Conservation (phyloP, 2,113 vertebrate genomes). For the Ctenodactylus gundi region DNA sequence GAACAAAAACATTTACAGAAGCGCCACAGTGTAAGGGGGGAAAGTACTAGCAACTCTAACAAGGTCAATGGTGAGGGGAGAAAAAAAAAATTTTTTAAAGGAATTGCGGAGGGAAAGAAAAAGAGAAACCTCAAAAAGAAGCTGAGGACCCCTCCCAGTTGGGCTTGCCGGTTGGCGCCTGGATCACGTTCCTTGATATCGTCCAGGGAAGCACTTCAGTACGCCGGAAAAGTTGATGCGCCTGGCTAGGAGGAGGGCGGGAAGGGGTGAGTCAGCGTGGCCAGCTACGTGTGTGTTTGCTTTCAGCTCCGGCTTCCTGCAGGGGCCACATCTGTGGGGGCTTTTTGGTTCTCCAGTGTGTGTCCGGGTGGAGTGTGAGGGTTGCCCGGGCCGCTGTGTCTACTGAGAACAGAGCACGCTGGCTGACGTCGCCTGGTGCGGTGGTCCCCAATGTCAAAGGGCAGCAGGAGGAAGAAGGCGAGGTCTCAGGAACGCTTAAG, state of each 20-base stretch:
- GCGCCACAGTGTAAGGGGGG: slow-evolving; percentile 74
- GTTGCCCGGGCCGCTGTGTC: neutral
- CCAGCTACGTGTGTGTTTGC: slow-evolving; percentile 47
- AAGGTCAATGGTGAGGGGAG: slow-evolving; percentile 83
- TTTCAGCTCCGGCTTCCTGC: slow-evolving; percentile 56
- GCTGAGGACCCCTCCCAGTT: slow-evolving; percentile 78
- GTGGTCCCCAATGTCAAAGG: slow-evolving; percentile 76
- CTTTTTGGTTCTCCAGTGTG: slow-evolving; percentile 57
- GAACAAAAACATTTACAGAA: slow-evolving; percentile 86
- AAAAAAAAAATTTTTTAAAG: slow-evolving; percentile 78
- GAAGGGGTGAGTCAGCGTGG: slow-evolving; percentile 65
- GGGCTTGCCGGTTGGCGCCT: slow-evolving; percentile 80
- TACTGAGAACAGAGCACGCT: neutral
- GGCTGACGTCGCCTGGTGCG: neutral
- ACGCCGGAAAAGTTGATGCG: slow-evolving; percentile 80
- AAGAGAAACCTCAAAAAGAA: slow-evolving; percentile 79
- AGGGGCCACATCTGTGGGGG: slow-evolving; percentile 47
- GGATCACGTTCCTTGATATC: slow-evolving; percentile 81
- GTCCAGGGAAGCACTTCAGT: slow-evolving; percentile 79
- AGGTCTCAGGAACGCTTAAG: rapidly evolving
- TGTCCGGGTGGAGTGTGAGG: neutral
- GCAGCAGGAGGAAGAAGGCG: slow-evolving; percentile 56
- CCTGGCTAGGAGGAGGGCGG: slow-evolving; percentile 67
- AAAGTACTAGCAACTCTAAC: slow-evolving; percentile 83
- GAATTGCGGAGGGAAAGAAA: slow-evolving; percentile 76